Evolutionary conservation across 1,140 invertebrate genomes (phyloP).

Genomic region (Psix sp.): DNA sequence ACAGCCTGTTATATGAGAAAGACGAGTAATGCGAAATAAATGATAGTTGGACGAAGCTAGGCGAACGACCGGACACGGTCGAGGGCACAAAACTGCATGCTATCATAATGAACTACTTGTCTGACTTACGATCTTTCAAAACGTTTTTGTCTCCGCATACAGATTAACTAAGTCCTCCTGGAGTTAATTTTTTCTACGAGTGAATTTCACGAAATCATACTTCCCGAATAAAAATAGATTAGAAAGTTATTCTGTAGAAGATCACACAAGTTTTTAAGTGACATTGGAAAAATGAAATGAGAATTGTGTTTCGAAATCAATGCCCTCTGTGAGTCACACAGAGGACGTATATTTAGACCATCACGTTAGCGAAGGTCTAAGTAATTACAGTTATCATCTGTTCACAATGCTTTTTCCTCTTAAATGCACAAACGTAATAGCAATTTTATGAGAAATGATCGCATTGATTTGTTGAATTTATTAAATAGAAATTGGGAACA

Average conservation of each 20-base stretch:
- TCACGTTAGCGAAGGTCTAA: constrained; percentile 33
- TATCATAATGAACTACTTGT: constrained; percentile 57
- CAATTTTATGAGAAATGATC: constrained; percentile 5
- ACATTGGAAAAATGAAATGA: constrained; percentile 11
- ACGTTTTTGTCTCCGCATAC: constrained; percentile 28
- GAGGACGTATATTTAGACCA: constrained; percentile 33
- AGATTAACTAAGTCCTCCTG: constrained; percentile 13
- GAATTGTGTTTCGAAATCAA: constrained; percentile 32
- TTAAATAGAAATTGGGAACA: too few species aligned
- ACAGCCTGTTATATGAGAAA: constrained; percentile 49
- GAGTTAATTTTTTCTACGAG: constrained; percentile 7
- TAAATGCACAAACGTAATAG: constrained; percentile 44
- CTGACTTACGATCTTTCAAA: constrained; percentile 41
- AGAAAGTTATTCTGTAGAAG: too few species aligned
- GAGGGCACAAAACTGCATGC: constrained; percentile 50
- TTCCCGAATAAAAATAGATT: too few species aligned
- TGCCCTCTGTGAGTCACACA: constrained; percentile 33
- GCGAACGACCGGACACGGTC: constrained; percentile 58
- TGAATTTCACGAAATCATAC: constrained; percentile 1
- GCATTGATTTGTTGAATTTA: too few species aligned
- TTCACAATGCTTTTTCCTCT: constrained; percentile 35
- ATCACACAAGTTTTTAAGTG: too few species aligned
- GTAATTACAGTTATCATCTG: constrained; percentile 34
- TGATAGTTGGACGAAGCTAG: constrained; percentile 56
- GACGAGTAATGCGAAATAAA: constrained; percentile 62